Conservation (phyloP, 1,140 invertebrate genomes). For the Danaus plexippus region DNA sequence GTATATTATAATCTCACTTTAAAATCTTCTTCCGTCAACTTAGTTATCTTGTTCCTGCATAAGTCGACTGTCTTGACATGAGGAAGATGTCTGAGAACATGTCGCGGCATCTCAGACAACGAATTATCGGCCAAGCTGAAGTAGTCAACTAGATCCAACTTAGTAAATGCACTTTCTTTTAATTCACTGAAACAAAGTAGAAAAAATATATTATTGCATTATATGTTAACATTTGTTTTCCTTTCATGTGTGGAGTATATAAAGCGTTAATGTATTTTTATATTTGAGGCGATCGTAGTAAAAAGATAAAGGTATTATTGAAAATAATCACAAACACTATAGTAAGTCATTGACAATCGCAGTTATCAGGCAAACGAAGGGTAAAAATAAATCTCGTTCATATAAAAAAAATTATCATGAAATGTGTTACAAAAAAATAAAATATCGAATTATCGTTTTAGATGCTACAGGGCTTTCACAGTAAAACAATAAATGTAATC, state of each 20-base stretch:
- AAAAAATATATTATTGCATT: neutral
- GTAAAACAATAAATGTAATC: too few relatives aligned
- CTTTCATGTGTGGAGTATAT: too few relatives aligned
- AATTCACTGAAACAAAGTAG: constrained; percentile 72
- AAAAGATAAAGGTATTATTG: neutral
- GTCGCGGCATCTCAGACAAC: constrained; percentile 78
- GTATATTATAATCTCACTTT: constrained; percentile 31
- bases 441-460: too few relatives aligned
- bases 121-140: constrained; percentile 83
- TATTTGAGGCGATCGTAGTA: neutral
- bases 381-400: constrained; percentile 12
- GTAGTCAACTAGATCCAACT: constrained; percentile 78
- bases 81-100: constrained; percentile 80
- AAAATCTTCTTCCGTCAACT: constrained; percentile 55
- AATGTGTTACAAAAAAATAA: too few relatives aligned
- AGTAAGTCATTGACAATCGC: too few relatives aligned
- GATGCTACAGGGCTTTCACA: too few relatives aligned
- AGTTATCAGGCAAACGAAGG: constrained; percentile 1
- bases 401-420: too few relatives aligned
- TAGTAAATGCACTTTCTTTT: constrained; percentile 79
- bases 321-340: too few relatives aligned
- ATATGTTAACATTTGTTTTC: too few relatives aligned
- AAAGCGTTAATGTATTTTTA: too few relatives aligned
- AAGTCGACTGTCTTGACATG: constrained; percentile 81
- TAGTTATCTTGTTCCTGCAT: constrained; percentile 78